Percentiles rank a stretch among this genome's conserved stretches.
phyloP scores from a whole-genome alignment of 2,888 invertebrate genomes.

The Archips xylosteana region DNA sequence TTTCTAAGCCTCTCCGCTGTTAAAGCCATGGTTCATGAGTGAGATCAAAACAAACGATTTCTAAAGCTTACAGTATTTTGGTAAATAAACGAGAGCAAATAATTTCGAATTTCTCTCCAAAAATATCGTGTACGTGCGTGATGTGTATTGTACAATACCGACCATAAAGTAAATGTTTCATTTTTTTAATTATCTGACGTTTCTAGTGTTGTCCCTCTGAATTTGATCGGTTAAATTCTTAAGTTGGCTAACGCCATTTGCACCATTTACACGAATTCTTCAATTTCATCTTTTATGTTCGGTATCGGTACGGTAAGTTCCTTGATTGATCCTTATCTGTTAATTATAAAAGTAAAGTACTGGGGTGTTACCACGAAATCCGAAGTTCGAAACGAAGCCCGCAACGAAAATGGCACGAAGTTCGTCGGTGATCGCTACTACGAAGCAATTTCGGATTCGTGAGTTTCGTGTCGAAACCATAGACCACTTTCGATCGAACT shows the following conservation, averaged over 20 bases:
- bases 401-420: no score
- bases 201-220: slow-evolving; percentile 21
- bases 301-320: not conserved
- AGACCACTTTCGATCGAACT: no score
- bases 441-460: no score
- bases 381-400: no score
- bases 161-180: slow-evolving; percentile 49
- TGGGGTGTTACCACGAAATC: no score
- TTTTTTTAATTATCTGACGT: slow-evolving; percentile 39
- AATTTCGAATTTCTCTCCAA: slow-evolving; percentile 59
- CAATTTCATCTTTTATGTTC: not conserved
- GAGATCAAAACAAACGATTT: slow-evolving; percentile 42
- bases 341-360: no score
- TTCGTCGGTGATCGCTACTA: no score
- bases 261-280: not conserved
- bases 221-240: slow-evolving; percentile 17
- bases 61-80: slow-evolving; percentile 30
- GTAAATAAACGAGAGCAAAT: slow-evolving; percentile 41
- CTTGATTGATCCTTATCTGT: no score
- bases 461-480: no score
- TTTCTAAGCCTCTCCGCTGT: slow-evolving; percentile 78
- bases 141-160: slow-evolving; percentile 53
- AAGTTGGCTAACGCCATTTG: not conserved
- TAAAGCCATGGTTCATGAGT: slow-evolving; percentile 65
- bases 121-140: slow-evolving; percentile 55